Evolutionary conservation across 2,888 invertebrate genomes (phyloP).

Genomic region (Agrotis clavis): DNA sequence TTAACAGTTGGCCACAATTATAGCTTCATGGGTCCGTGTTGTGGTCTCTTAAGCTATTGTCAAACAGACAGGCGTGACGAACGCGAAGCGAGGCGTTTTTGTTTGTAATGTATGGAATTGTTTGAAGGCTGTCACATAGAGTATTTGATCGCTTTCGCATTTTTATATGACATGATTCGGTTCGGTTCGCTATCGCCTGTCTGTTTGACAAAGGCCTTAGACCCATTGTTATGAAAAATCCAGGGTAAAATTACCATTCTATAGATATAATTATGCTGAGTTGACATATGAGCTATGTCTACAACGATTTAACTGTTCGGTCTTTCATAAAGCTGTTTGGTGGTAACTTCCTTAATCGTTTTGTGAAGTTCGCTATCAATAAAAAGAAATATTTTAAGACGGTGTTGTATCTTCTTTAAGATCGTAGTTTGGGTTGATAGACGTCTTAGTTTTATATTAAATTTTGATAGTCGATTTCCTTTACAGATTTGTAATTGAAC

Average conservation of each 20-base stretch:
- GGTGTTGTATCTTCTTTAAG: no score
- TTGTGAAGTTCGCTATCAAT: neutral
- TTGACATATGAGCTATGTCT: neutral
- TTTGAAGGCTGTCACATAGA: no score
- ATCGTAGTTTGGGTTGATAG: no score
- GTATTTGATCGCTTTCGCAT: no score
- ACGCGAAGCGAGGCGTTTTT: no score
- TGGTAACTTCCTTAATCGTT: neutral
- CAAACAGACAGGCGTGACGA: no score
- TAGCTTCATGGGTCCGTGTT: neutral
- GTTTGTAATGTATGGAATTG: no score
- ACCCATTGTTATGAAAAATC: neutral
- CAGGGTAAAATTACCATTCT: neutral
- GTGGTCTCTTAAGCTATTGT: no score
- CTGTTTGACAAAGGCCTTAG: no score
- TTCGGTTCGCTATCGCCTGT: no score
- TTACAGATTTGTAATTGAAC: neutral
- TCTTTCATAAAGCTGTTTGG: neutral
- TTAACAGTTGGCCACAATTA: neutral
- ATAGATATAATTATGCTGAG: neutral
- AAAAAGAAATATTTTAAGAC: no score
- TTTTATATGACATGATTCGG: no score
- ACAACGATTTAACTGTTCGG: neutral
- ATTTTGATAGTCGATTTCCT: neutral
- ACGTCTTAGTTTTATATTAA: neutral